A percentile compares a stretch with the other conserved stretches of the same genome.
phyloP scores from a whole-genome alignment of 2,888 invertebrate species.

The Saturnia pavonia region DNA sequence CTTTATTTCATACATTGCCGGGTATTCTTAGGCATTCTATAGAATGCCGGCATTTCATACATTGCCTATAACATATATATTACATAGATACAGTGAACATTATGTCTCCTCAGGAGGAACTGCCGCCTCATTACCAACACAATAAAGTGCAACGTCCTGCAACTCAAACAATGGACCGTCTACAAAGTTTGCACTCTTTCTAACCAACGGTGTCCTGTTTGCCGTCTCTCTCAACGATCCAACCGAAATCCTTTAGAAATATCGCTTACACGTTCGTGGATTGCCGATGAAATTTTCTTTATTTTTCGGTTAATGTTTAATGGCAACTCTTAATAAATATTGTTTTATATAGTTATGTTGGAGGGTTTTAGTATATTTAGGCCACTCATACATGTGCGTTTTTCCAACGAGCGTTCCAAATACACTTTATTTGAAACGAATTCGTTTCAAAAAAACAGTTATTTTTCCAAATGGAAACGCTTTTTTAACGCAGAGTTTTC shows the following conservation, averaged over 20 bases:
- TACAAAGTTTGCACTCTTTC: slow-evolving; percentile 10
- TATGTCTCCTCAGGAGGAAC: too few species aligned
- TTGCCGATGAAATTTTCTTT: neutral
- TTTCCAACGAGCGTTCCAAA: too few species aligned
- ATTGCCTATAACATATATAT: neutral
- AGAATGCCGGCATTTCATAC: too few species aligned
- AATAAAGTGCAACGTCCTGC: slow-evolving; percentile 46
- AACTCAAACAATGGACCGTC: slow-evolving; percentile 45
- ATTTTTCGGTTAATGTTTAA: neutral
- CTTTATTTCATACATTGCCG: too few species aligned
- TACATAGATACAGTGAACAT: neutral
- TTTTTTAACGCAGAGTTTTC: too few species aligned
- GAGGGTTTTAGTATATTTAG: too few species aligned
- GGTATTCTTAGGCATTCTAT: too few species aligned
- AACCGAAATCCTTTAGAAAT: neutral
- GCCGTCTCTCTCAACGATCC: slow-evolving; percentile 16
- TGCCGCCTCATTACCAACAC: slow-evolving; percentile 48
- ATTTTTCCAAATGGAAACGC: too few species aligned
- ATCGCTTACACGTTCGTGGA: slow-evolving; percentile 6
- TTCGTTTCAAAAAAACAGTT: too few species aligned
- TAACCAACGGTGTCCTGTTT: slow-evolving; percentile 40
- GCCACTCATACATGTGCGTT: too few species aligned
- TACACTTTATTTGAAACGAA: too few species aligned
- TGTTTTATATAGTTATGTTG: too few species aligned
- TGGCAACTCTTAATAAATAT: neutral